phyloP scores from a whole-genome alignment of 2,113 vertebrate genomes.

The Hemichromis elongatus region DNA sequence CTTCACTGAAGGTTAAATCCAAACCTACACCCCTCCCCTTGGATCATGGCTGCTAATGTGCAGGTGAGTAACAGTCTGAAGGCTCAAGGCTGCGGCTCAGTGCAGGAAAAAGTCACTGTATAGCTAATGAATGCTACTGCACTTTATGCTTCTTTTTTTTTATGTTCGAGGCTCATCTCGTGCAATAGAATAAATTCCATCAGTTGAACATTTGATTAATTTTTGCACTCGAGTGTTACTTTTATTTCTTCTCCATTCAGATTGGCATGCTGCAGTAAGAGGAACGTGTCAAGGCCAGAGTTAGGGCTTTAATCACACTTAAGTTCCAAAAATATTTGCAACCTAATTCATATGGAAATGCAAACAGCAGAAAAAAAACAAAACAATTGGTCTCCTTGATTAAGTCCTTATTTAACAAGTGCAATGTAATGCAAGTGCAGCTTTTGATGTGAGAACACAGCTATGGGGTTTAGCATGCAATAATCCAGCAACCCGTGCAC shows the following conservation, averaged over 20 bases:
- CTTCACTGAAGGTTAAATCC: background rate
- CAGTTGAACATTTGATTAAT: conserved; percentile 18
- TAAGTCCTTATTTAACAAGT: background rate
- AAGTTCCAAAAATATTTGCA: background rate
- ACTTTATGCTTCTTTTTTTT: background rate
- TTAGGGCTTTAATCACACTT: background rate
- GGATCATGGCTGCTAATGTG: background rate
- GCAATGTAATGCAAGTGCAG: background rate
- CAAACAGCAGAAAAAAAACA: background rate
- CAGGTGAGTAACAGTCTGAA: background rate
- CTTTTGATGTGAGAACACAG: background rate
- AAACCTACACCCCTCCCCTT: background rate
- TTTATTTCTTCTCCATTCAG: conserved; percentile 1
- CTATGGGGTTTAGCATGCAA: background rate
- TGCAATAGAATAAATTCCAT: conserved; percentile 2
- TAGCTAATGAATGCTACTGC: background rate
- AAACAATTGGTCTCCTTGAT: background rate
- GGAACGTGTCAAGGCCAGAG: background rate
- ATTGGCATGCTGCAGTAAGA: background rate
- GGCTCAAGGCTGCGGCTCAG: conserved; percentile 37
- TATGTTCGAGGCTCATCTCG: background rate
- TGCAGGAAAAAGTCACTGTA: background rate
- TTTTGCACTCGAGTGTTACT: background rate
- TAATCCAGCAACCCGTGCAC: background rate
- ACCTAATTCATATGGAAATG: background rate